Evolutionary conservation across 2,797 vertebrate species (phyloP), one percentile per base, ranked within the genome.

Genomic region (Gadopsis bispinosus): DNA sequence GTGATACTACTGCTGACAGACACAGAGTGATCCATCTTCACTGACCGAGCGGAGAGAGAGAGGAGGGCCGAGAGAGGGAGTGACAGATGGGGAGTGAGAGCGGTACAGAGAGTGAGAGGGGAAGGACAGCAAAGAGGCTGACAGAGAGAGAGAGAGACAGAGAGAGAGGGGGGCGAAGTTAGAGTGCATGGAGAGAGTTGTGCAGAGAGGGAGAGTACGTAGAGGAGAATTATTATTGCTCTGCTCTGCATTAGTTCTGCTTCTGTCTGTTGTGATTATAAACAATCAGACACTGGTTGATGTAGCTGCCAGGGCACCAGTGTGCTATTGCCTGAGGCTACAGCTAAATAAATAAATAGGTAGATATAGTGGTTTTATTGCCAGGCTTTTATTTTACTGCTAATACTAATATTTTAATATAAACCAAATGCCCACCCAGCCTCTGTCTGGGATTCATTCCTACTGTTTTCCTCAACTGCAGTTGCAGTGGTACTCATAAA

Each of bases 1-100:
- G 88, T 90, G 92, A 94, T 93, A 93, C 92, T 92, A 92, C 86
- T 84, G 90, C 90, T 94, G 93, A 94, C 93, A 93, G 93, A 93
- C 92, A 90, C 87, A 67, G 83, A 91, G 91, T 85, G 90, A 94
- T 94, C 92, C 91, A 93, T 94, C 93, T 94, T 93, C 85, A 87
- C 85, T 62, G 75, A 83, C 63, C 20, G 71, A 87, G 86, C 41
- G 56, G 54, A 77, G 89, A 72, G 85, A 72, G 85, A 88, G 84
- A 82, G 79, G 80, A 83, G 59, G 86, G 81, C 64, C 77, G 84
- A 85, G 86, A 75, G 74, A 77, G 54, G 69, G 64, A 77, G 80
- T 68, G 86, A 83, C 86, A 90, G 88, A 86, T 91, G 83, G 90
- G 74, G 82, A 83, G 83, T 76, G 87, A 90, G 84, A 84, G 88